Conservation (phyloP, 2,888 invertebrate genomes). For the Poecilus cupreus region DNA sequence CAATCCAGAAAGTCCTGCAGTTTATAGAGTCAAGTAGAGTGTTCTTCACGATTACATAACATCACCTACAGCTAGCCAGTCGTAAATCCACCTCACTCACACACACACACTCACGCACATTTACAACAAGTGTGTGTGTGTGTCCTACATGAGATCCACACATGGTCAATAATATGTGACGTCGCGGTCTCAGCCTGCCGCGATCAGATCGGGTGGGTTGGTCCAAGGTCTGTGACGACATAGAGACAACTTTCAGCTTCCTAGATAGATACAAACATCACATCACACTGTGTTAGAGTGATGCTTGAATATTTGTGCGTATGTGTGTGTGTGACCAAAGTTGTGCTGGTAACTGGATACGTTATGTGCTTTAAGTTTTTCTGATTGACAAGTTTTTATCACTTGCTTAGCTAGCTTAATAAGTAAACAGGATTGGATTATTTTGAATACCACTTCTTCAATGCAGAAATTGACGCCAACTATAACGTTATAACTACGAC, state of each 20-base stretch:
- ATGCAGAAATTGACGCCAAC: too few species aligned
- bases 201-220: slow-evolving; percentile 56
- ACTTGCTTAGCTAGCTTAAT: not conserved
- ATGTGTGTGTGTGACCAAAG: slow-evolving; percentile 6
- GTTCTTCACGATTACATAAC: slow-evolving; percentile 47
- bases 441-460: not conserved
- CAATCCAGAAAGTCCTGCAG: not conserved
- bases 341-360: slow-evolving; percentile 14
- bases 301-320: not conserved
- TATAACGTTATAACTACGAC: too few species aligned
- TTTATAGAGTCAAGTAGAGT: not conserved
- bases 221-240: slow-evolving; percentile 61
- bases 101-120: slow-evolving; percentile 3
- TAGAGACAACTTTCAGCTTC: slow-evolving; percentile 60
- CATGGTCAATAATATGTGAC: slow-evolving; percentile 59
- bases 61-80: slow-evolving; percentile 37
- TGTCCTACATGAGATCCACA: slow-evolving; percentile 60
- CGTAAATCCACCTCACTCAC: slow-evolving; percentile 37
- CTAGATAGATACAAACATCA: slow-evolving; percentile 58
- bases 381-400: slow-evolving; percentile 32
- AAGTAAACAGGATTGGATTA: slow-evolving; percentile 9
- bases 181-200: slow-evolving; percentile 31
- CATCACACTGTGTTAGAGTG: not conserved
- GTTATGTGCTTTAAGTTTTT: not conserved
- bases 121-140: slow-evolving; percentile 31